phyloP scores from a whole-genome alignment of 2,113 vertebrate genomes.

The Chionodraco myersi region DNA sequence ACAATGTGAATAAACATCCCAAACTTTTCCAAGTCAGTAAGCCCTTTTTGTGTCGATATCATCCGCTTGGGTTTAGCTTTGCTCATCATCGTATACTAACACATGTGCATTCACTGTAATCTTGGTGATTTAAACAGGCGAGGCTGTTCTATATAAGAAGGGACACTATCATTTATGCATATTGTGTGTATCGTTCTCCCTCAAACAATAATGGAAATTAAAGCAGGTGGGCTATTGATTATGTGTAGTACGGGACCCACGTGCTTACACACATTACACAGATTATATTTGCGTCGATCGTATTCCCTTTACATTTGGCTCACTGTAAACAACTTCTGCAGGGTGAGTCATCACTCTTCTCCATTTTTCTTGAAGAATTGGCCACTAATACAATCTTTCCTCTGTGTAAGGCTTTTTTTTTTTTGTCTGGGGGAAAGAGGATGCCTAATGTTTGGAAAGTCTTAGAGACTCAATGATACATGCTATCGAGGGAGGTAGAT shows the following conservation, averaged over 20 bases:
- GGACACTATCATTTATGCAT: no score
- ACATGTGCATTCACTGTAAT: no score
- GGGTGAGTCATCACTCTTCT: slow-evolving; percentile 14
- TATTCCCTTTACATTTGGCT: slow-evolving; percentile 63
- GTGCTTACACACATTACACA: slow-evolving; percentile 27
- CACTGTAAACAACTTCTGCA: no score
- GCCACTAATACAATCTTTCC: slow-evolving; percentile 2
- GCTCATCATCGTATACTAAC: slow-evolving; percentile 2
- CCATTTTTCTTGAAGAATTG: slow-evolving; percentile 33
- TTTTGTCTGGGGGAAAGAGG: background rate
- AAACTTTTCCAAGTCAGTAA: slow-evolving; percentile 12
- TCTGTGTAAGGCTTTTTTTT: slow-evolving; percentile 24
- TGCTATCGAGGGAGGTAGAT: slow-evolving; percentile 66
- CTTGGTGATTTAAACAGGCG: no score
- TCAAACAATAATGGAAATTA: no score
- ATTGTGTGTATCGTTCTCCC: no score
- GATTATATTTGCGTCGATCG: slow-evolving; percentile 51
- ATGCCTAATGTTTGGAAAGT: slow-evolving; percentile 21
- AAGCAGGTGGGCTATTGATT: no score
- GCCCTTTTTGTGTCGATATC: slow-evolving; percentile 54
- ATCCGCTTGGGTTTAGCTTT: slow-evolving; percentile 25
- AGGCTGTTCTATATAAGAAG: no score
- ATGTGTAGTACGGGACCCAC: no score
- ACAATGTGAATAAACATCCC: slow-evolving; percentile 35
- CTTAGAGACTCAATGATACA: slow-evolving; percentile 27